phyloP scores from a whole-genome alignment of 2,797 vertebrate genomes.

The Acanthurus lineatus region DNA sequence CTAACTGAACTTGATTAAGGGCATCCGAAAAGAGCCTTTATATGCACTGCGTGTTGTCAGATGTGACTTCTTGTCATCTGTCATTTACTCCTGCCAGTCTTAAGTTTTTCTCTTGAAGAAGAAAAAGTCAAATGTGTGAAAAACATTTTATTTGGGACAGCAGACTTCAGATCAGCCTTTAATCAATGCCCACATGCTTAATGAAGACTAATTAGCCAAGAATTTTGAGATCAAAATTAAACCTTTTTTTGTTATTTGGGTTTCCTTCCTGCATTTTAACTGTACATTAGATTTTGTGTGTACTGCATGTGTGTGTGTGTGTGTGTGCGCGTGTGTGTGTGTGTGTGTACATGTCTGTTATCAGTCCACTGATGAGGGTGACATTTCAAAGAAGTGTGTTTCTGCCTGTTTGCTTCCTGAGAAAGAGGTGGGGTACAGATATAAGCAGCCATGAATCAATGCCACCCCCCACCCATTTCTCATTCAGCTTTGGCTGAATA shows the following conservation, averaged over 20 bases:
- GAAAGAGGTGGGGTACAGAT: constrained; percentile 30
- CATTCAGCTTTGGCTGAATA: constrained; percentile 69
- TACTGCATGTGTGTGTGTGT: not conserved
- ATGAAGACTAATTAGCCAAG: not conserved
- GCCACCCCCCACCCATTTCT: constrained; percentile 61
- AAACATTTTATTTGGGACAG: not conserved
- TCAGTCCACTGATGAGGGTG: constrained; percentile 27
- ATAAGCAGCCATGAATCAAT: constrained; percentile 64
- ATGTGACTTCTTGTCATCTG: not conserved
- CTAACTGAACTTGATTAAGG: not conserved
- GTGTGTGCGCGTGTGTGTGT: not conserved
- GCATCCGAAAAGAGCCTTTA: not conserved
- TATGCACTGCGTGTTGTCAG: not conserved
- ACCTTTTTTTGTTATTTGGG: not conserved
- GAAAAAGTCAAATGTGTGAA: not conserved
- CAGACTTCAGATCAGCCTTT: not conserved
- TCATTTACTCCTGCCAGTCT: not conserved
- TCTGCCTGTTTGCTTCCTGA: constrained; percentile 34
- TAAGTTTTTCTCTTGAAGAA: not conserved
- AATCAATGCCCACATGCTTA: not conserved
- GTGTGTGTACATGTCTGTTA: not conserved
- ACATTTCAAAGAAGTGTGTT: constrained; percentile 37
- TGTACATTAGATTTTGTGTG: not conserved
- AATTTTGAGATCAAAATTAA: not conserved
- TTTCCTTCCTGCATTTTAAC: not conserved